Conservation (phyloP, 1,140 invertebrate species). For the Temnothorax longispinosus region DNA sequence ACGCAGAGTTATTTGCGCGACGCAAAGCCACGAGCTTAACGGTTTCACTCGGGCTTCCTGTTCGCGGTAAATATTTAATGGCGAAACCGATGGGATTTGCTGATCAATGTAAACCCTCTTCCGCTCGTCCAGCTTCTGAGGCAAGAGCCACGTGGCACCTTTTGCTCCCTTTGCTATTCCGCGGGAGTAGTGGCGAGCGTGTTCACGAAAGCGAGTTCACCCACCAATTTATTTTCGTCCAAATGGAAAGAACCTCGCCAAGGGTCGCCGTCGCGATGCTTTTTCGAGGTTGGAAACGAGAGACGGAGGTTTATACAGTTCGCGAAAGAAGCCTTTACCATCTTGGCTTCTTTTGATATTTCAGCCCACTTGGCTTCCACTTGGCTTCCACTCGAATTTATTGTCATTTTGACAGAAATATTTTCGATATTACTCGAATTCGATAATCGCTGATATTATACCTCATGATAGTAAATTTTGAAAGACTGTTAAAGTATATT, state of each 20-base stretch:
- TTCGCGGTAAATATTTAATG: conserved; percentile 77
- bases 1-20: conserved; percentile 26
- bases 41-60: conserved; percentile 58
- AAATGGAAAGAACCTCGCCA: conserved; percentile 66
- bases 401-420: conserved; percentile 70
- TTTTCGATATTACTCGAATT: conserved; percentile 49
- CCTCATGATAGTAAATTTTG: neutral
- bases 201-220: conserved; percentile 25
- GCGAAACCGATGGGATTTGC: conserved; percentile 72
- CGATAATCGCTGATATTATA: neutral
- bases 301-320: conserved; percentile 40
- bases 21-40: conserved; percentile 24
- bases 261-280: conserved; percentile 44
- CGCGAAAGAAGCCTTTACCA: neutral
- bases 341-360: conserved; percentile 69
- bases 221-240: conserved; percentile 74
- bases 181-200: neutral
- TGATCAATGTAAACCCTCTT: conserved; percentile 75
- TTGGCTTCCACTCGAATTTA: conserved; percentile 66
- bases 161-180: conserved; percentile 42
- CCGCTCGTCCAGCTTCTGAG: conserved; percentile 61
- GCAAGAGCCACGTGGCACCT: conserved; percentile 43
- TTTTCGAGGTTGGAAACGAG: conserved; percentile 49
- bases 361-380: conserved; percentile 33
- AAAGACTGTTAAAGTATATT: neutral